These are phyloP conservation scores for Calyptomena viridis DNA, from an alignment of 2,113 vertebrate genomes.

Conservation along the genomic window DNA sequence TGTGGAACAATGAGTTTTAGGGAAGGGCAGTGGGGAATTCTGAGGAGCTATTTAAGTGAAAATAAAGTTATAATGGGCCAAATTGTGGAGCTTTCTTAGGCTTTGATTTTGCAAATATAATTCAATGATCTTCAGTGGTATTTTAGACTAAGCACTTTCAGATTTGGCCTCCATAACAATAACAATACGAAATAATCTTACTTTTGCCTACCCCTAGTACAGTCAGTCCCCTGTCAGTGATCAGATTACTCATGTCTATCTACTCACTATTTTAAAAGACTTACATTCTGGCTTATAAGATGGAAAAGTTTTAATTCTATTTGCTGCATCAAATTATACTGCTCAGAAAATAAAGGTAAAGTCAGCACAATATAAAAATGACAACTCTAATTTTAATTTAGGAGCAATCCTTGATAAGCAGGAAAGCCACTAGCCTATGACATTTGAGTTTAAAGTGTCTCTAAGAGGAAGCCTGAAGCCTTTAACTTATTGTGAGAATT, in stretches of 20 bases:
- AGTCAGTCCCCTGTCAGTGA: neutral
- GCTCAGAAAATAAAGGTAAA: neutral
- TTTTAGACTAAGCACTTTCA: neutral
- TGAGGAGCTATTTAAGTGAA: neutral
- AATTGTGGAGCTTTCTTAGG: neutral
- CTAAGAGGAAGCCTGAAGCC: neutral
- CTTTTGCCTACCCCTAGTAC: neutral
- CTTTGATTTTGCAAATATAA: neutral
- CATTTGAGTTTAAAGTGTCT: neutral
- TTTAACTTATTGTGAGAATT: neutral
- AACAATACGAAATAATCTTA: neutral
- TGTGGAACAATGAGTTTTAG: neutral
- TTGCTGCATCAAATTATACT: neutral
- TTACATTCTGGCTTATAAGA: neutral
- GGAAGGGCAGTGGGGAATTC: neutral
- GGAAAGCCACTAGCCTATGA: neutral
- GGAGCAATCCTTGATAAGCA: neutral
- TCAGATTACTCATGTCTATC: neutral
- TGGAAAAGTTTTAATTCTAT: neutral
- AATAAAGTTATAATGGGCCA: neutral
- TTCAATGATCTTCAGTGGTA: neutral
- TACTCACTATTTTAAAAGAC: neutral
- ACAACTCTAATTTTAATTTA: neutral
- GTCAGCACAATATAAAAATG: neutral
- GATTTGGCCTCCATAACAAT: neutral